These are phyloP conservation scores for Pherbina coryleti DNA, from an alignment of 2,888 invertebrate species.

Conservation along the genomic window DNA sequence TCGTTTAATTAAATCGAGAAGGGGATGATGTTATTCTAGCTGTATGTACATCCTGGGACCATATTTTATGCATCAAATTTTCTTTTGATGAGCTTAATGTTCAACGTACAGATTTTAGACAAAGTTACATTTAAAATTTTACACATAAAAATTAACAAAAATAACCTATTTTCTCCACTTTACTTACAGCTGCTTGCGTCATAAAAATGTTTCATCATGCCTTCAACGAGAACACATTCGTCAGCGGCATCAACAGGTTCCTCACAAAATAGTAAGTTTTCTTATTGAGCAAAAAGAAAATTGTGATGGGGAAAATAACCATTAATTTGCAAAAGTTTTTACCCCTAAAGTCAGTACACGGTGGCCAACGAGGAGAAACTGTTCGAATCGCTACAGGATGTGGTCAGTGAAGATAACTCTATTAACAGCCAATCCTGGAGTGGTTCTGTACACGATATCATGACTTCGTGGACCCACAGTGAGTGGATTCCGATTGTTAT, in stretches of 20 bases:
- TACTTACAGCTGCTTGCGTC: conserved; percentile 57
- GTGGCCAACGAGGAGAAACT: conserved; percentile 63
- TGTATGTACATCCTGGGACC: too few relatives aligned
- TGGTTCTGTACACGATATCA: conserved; percentile 69
- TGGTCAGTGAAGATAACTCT: conserved; percentile 53
- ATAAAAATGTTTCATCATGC: conserved; percentile 68
- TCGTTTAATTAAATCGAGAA: too few relatives aligned
- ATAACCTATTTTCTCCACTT: background rate
- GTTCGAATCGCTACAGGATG: conserved; percentile 59
- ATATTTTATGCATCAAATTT: too few relatives aligned
- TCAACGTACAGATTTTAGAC: too few relatives aligned
- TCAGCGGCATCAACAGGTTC: conserved; percentile 57
- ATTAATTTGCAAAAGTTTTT: conserved; percentile 62
- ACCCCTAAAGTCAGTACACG: conserved; percentile 61
- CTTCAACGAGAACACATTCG: conserved; percentile 61
- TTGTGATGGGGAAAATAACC: conserved; percentile 58
- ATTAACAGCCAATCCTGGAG: conserved; percentile 45
- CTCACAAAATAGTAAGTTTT: conserved; percentile 65
- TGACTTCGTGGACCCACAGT: conserved; percentile 76
- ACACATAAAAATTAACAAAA: background rate
- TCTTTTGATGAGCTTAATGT: too few relatives aligned
- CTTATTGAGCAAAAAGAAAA: conserved; percentile 24
- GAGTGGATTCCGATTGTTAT: conserved; percentile 74
- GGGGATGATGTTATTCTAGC: too few relatives aligned
- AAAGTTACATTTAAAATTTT: background rate